phyloP scores from a whole-genome alignment of 2,113 vertebrate genomes.

The Petrocephalus zakoni region DNA sequence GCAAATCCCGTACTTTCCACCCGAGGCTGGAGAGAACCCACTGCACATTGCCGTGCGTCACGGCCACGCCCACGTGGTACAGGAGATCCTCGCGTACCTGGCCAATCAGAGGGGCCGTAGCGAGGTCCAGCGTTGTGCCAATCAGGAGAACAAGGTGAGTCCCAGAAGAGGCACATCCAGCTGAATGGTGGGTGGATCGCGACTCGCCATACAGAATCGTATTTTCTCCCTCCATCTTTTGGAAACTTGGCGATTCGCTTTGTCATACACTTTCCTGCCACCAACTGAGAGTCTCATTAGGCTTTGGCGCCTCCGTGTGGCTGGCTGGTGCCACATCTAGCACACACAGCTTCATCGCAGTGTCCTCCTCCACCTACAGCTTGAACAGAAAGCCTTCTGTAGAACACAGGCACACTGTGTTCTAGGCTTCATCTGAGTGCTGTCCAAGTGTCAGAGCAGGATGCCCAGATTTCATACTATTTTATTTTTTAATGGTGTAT shows the following conservation, averaged over 20 bases:
- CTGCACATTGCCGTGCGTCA: constrained; percentile 50
- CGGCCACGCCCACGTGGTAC: constrained; percentile 44
- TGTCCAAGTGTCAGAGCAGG: neutral
- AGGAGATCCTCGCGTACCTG: constrained; percentile 45
- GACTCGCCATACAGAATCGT: too few species aligned
- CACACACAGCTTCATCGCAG: neutral
- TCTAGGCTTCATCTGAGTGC: neutral
- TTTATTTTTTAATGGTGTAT: constrained; percentile 5
- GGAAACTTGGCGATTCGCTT: neutral
- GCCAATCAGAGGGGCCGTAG: constrained; percentile 35
- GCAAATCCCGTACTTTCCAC: neutral
- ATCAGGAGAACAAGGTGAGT: constrained; percentile 47
- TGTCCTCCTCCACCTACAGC: neutral
- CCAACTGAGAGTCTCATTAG: neutral
- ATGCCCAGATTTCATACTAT: neutral
- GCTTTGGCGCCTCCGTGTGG: constrained; percentile 6
- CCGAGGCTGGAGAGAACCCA: constrained; percentile 44
- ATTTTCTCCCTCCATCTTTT: neutral
- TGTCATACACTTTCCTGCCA: neutral
- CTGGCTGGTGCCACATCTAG: neutral
- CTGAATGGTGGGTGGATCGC: neutral
- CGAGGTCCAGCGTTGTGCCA: constrained; percentile 39
- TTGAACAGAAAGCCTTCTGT: neutral
- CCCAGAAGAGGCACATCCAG: neutral
- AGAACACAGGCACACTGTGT: neutral